Percentiles rank a stretch among this genome's conserved stretches.
Evolutionary conservation across 2,113 vertebrate genomes (phyloP).

Genomic region (Meriones unguiculatus): DNA sequence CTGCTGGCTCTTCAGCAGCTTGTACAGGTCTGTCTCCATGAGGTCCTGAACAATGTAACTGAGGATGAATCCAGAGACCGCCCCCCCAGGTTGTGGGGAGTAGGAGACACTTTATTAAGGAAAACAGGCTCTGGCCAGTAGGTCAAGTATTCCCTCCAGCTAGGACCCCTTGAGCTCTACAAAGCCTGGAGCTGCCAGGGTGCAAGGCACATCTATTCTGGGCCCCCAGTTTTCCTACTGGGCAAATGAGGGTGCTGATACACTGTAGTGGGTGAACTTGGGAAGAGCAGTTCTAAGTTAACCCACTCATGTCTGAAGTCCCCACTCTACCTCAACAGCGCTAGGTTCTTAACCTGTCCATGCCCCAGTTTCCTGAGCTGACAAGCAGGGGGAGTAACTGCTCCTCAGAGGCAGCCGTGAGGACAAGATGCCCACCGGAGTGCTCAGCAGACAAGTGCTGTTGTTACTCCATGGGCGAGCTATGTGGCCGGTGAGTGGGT

Average conservation of each 20-base stretch:
- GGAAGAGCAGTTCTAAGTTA: neutral
- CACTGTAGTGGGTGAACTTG: neutral
- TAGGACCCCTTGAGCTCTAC: neutral
- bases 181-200: neutral
- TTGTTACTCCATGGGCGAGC: constrained; percentile 26
- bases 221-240: neutral
- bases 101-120: constrained; percentile 66
- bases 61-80: constrained; percentile 48
- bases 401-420: neutral
- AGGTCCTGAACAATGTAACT: constrained; percentile 95
- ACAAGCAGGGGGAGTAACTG: neutral
- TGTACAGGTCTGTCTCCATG: constrained; percentile 96
- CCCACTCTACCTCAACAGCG: neutral
- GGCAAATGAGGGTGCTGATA: neutral
- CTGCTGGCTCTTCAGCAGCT: constrained; percentile 93
- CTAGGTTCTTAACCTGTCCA: neutral
- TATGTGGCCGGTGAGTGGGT: constrained; percentile 50
- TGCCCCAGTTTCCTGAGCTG: neutral
- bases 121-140: constrained; percentile 29
- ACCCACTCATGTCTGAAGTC: neutral
- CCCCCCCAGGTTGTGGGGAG: constrained; percentile 62
- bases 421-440: neutral
- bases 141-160: neutral
- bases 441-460: neutral
- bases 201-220: neutral